Percentiles rank a stretch among this genome's conserved stretches.
Conservation (phyloP, 2,113 vertebrate genomes). For the Chinchilla lanigera region DNA sequence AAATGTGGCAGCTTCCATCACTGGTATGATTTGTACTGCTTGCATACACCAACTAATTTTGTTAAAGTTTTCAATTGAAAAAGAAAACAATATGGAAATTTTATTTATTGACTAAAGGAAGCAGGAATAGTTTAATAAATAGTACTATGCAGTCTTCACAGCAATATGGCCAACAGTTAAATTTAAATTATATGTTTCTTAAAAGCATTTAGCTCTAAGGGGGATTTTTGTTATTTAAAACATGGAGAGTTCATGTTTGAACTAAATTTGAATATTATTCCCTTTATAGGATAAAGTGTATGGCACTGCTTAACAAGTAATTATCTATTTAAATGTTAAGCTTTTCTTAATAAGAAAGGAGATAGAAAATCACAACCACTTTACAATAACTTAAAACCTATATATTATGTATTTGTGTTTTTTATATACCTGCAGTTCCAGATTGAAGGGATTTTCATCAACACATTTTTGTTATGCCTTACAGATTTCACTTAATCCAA, state of each 20-base stretch:
- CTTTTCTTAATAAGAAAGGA: slow-evolving; percentile 19
- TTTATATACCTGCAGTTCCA: slow-evolving; percentile 50
- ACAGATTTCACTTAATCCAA: slow-evolving; percentile 49
- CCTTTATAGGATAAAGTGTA: background rate
- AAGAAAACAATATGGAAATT: background rate
- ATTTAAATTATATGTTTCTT: slow-evolving; percentile 12
- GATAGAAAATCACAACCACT: background rate
- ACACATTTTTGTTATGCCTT: slow-evolving; percentile 59
- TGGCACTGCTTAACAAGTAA: background rate
- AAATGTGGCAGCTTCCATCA: accelerated
- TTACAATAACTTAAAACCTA: slow-evolving; percentile 40
- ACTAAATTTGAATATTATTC: slow-evolving; percentile 3
- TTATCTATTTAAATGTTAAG: background rate
- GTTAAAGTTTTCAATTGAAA: slow-evolving; percentile 6
- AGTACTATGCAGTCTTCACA: background rate
- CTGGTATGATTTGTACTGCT: background rate
- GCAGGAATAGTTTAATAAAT: background rate
- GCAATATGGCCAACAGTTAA: slow-evolving; percentile 40
- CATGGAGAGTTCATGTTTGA: background rate
- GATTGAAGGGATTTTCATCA: slow-evolving; percentile 54
- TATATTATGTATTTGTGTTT: slow-evolving; percentile 46
- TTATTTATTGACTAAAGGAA: background rate
- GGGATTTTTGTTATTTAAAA: background rate
- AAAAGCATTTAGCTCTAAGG: slow-evolving; percentile 16
- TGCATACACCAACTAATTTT: background rate